These are phyloP conservation scores for Bombus pyrosoma DNA, from an alignment of 1,140 invertebrate genomes.

Conservation along the genomic window DNA sequence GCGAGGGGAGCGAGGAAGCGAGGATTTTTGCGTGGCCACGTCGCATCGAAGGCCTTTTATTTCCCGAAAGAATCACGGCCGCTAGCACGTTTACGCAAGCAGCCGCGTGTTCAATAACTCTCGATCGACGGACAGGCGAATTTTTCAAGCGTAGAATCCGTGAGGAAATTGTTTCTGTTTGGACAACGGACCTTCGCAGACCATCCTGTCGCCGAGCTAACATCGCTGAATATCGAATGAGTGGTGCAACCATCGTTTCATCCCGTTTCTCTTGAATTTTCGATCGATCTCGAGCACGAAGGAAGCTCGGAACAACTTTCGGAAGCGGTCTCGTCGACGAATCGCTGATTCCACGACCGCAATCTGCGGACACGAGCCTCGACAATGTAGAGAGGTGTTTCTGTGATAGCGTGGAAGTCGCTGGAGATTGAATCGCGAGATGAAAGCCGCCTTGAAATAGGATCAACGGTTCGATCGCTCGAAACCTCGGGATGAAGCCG, in stretches of 20 bases:
- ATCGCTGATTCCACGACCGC: too few relatives aligned
- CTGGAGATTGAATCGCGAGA: slow-evolving; percentile 3
- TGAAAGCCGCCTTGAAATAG: not conserved
- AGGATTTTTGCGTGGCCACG: slow-evolving; percentile 29
- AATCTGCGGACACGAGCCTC: too few relatives aligned
- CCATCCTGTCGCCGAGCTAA: not conserved
- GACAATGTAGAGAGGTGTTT: not conserved
- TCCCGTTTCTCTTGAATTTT: too few relatives aligned
- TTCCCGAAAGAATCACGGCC: slow-evolving; percentile 6
- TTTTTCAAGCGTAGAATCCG: not conserved
- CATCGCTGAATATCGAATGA: slow-evolving; percentile 15
- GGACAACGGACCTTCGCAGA: not conserved
- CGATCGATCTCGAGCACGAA: too few relatives aligned
- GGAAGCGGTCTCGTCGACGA: too few relatives aligned
- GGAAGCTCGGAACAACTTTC: too few relatives aligned
- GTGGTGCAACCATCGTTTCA: not conserved
- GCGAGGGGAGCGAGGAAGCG: not conserved
- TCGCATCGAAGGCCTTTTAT: slow-evolving; percentile 9
- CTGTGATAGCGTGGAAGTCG: slow-evolving; percentile 1
- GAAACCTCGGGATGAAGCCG: not conserved
- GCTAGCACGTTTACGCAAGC: not conserved
- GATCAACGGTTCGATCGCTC: not conserved
- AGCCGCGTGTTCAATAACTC: slow-evolving; percentile 13
- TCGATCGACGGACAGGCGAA: slow-evolving; percentile 1
- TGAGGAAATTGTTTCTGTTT: not conserved